Conservation (phyloP, 2,888 invertebrate species). For the Gastrophysa polygoni region DNA sequence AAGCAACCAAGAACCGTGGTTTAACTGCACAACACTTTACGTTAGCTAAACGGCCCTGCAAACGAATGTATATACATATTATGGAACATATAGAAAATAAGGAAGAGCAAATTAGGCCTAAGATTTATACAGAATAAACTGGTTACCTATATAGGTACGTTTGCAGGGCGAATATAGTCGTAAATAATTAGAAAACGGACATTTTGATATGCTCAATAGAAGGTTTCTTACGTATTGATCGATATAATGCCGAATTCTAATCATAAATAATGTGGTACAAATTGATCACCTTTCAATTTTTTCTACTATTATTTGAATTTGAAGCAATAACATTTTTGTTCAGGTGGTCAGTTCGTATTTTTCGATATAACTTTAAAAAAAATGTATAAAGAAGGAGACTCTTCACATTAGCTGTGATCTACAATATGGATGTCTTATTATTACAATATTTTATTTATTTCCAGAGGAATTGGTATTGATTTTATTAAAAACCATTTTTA, state of each 20-base stretch:
- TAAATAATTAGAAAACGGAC: neutral
- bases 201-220: conserved; percentile 4
- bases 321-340: conserved; percentile 4
- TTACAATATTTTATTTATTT: neutral
- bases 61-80: conserved; percentile 44
- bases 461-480: neutral
- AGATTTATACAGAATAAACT: conserved; percentile 36
- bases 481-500: conserved; percentile 33
- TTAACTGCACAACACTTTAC: conserved; percentile 26
- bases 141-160: conserved; percentile 38
- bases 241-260: neutral
- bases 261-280: conserved; percentile 1
- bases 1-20: conserved; percentile 40
- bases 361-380: conserved; percentile 30
- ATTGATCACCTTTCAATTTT: conserved; percentile 11
- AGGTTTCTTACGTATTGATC: neutral
- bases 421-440: conserved; percentile 49
- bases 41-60: conserved; percentile 39
- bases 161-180: conserved; percentile 41
- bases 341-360: conserved; percentile 21
- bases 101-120: conserved; percentile 47
- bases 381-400: conserved; percentile 51
- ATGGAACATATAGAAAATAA: conserved; percentile 32
- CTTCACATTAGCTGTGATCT: conserved; percentile 59
- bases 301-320: neutral